Percentiles rank a stretch among this genome's conserved stretches.
Evolutionary conservation across 2,113 vertebrate species (phyloP).

Genomic region (Eulemur macaco): DNA sequence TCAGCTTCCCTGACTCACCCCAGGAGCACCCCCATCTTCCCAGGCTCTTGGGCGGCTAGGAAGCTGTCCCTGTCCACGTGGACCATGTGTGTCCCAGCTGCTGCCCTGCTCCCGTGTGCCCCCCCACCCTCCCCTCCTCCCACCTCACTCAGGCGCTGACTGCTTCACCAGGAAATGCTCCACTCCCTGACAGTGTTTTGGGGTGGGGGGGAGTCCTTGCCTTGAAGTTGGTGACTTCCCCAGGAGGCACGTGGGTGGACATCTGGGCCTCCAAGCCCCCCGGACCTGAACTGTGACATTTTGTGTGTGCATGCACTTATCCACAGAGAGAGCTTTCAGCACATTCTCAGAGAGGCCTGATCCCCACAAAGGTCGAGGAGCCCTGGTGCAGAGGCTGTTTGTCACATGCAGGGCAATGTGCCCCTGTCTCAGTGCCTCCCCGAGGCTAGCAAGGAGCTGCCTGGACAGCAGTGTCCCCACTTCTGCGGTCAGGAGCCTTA

Average conservation of each 20-base stretch:
- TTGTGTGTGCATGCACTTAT: accelerated
- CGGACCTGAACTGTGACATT: neutral
- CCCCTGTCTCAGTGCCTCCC: neutral
- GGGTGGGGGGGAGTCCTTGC: neutral
- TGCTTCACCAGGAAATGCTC: neutral
- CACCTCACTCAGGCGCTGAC: too few species aligned
- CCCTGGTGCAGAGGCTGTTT: neutral
- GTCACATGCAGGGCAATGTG: neutral
- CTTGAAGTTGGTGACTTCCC: neutral
- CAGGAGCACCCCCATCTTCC: neutral
- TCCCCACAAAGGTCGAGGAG: neutral
- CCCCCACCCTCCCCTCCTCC: neutral
- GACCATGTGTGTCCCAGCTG: neutral
- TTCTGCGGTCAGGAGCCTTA: neutral
- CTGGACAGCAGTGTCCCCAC: neutral
- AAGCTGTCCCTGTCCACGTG: neutral
- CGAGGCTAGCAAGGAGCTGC: neutral
- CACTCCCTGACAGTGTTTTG: neutral
- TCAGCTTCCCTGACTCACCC: neutral
- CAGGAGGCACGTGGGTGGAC: neutral
- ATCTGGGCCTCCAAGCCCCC: neutral
- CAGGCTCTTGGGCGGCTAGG: neutral
- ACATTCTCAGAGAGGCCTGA: neutral
- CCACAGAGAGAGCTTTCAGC: neutral
- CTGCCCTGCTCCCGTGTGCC: neutral